These are phyloP conservation scores for Crossocerus cetratus DNA, from an alignment of 2,888 invertebrate species.

Conservation along the genomic window DNA sequence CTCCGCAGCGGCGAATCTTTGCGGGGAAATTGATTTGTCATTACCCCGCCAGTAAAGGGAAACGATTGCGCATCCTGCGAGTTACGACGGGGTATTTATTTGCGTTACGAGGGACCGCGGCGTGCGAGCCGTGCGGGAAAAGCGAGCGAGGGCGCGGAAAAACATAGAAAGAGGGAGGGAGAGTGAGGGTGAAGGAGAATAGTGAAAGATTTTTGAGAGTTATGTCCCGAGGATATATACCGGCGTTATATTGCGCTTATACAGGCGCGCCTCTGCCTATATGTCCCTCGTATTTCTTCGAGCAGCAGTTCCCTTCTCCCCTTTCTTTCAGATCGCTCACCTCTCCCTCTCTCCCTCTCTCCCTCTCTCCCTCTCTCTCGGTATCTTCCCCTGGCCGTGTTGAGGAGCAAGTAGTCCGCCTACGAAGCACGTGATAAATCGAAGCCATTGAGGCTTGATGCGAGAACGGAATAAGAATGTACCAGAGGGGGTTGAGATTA, in stretches of 20 bases:
- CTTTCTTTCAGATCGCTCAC: background rate
- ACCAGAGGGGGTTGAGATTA: slow-evolving; percentile 66
- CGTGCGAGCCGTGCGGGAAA: background rate
- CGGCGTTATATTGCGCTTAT: slow-evolving; percentile 16
- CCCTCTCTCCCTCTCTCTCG: slow-evolving; percentile 12
- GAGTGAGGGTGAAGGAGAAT: slow-evolving; percentile 10
- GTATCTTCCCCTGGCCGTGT: background rate
- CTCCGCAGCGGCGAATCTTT: slow-evolving; percentile 51
- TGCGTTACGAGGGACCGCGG: slow-evolving; percentile 20
- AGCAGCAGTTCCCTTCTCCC: background rate
- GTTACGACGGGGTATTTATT: slow-evolving; percentile 30
- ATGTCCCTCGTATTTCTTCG: slow-evolving; percentile 3
- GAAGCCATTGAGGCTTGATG: slow-evolving; percentile 70
- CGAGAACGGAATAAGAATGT: slow-evolving; percentile 70
- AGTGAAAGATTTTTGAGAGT: slow-evolving; percentile 51
- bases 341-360: background rate
- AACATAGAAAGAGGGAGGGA: too few species aligned
- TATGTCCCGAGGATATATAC: slow-evolving; percentile 40
- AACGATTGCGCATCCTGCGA: slow-evolving; percentile 49
- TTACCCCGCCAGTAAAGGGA: slow-evolving; percentile 55
- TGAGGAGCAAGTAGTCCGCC: slow-evolving; percentile 54
- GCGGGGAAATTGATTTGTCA: slow-evolving; percentile 71
- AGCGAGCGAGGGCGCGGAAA: too few species aligned
- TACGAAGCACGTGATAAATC: slow-evolving; percentile 68
- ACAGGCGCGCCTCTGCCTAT: background rate